Evolutionary conservation across 2,797 vertebrate species (phyloP), one percentile per base, ranked within the genome.

Genomic region (Megaceryle alcyon): DNA sequence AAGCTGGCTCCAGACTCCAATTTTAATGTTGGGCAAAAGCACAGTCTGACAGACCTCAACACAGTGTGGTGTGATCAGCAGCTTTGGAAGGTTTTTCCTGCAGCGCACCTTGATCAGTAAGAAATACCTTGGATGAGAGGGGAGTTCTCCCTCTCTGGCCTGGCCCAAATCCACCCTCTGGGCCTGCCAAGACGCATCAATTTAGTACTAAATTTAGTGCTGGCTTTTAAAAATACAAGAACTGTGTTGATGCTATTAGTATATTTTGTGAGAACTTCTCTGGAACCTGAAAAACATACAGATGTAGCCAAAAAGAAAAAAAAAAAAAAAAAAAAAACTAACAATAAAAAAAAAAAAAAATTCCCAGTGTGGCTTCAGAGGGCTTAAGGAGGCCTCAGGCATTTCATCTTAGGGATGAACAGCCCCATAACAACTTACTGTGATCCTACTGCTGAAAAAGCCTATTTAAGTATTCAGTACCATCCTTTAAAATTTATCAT

Each of bases 181-280:
- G 57, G 57, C n/a, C 56, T 92, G 93, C 82, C 92, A 96, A 93
- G 49, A 59, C 91, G 20, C 43, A 82, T 64, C 76, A 82, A 28
- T 51, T 86, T 22, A 73, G 33, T 14, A 41, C 84, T 87, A 92
- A 88, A 86, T 86, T 83, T 91, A 90, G 82, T 20, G 23, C 1
- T 11, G 82, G n/a, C 46, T 92, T 92, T 94, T 83, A 65, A 92
- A 95, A 88, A 86, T 20, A 12, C 16, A 88, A 86, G 60, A 92
- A n/a, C 14, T 35, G 48, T 25, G 65, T 60, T 80, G 81, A 87
- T 33, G 71, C 35, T 35, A 0, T 11, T 63, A 82, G 86, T 37
- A 78, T 46, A 76, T 76, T 83, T 72, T 39, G 26, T 44, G 87
- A 80, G 72, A 68, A 37, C 76, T 77, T 41, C 43, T 16, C 81